Percentiles rank a stretch among this genome's conserved stretches.
These are phyloP conservation scores for Camponotus fellah DNA, from an alignment of 2,888 invertebrate species.

Conservation along the genomic window DNA sequence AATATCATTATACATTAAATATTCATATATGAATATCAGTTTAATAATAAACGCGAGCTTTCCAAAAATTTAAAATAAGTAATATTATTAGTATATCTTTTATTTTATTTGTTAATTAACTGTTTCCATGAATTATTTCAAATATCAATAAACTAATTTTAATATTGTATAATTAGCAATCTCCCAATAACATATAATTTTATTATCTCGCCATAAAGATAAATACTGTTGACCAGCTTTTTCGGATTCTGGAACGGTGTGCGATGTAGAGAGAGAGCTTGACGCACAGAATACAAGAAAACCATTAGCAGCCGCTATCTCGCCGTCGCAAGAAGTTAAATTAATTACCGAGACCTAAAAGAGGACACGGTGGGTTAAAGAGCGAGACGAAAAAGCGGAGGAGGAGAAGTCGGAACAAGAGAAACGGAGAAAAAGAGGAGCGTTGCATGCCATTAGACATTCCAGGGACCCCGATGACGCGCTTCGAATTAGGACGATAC, in stretches of 20 bases:
- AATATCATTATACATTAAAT: neutral
- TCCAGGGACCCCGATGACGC: constrained; percentile 74
- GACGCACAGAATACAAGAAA: constrained; percentile 79
- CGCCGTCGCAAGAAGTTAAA: constrained; percentile 84
- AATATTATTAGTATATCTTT: neutral
- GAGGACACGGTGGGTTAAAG: constrained; percentile 57
- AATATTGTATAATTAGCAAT: neutral
- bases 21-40: neutral
- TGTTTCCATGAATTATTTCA: neutral
- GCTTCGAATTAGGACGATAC: constrained; percentile 78
- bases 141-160: neutral
- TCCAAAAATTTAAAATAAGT: neutral
- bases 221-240: neutral
- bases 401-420: constrained; percentile 12
- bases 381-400: constrained; percentile 48
- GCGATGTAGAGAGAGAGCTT: constrained; percentile 58
- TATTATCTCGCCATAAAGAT: neutral
- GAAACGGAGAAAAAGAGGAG: constrained; percentile 56
- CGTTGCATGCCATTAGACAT: constrained; percentile 72
- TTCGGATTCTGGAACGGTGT: neutral
- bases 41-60: neutral
- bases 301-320: constrained; percentile 82
- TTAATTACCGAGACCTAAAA: constrained; percentile 82
- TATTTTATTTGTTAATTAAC: neutral
- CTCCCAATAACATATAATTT: neutral